Evolutionary conservation across 2,797 vertebrate genomes (phyloP), one percentile per base, ranked within the genome.

Genomic region (Pelodytes ibericus): DNA sequence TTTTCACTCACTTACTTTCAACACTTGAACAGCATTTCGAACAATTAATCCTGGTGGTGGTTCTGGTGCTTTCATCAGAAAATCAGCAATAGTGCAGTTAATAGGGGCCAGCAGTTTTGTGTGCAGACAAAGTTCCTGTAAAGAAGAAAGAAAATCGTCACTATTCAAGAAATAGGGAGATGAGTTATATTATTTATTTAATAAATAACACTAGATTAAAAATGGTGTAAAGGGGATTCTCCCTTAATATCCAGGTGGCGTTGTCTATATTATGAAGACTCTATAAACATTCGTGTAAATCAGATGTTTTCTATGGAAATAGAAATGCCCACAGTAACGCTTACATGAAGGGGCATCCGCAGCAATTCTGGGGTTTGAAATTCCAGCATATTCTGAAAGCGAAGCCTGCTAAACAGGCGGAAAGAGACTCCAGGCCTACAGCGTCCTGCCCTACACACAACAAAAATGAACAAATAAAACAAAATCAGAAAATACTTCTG

Each of bases 291-390:
- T n/a, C n/a, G n/a, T n/a, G n/a, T n/a, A n/a, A n/a, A n/a, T n/a
- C n/a, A n/a, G n/a, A n/a, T n/a, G n/a, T n/a, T n/a, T n/a, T n/a
- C n/a, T n/a, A n/a, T n/a, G n/a, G n/a, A n/a, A n/a, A n/a, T n/a
- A n/a, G n/a, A n/a, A n/a, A n/a, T n/a, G n/a, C n/a, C n/a, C n/a
- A n/a, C n/a, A n/a, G n/a, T 26, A 30, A 77, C 0, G 5, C 61
- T 2, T 81, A 99, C 97, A 95, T 99, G 97, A 56, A 99, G 88
- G 1, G 96, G 95, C 95, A 97, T 96, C 77, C 95, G 92, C 74
- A 96, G 87, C 81, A 99, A 92, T 84, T 98, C 96, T 31, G 97
- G 96, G 65, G 96, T 91, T 87, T 96, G 96, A 85, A 94, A 97
- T 81, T 97, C 95, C 88, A 93, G 83, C 95, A 98, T 97, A 84